A percentile compares a stretch with the other conserved stretches of the same genome.
Evolutionary conservation across 2,797 vertebrate genomes (phyloP).

Genomic region (Sparus aurata): DNA sequence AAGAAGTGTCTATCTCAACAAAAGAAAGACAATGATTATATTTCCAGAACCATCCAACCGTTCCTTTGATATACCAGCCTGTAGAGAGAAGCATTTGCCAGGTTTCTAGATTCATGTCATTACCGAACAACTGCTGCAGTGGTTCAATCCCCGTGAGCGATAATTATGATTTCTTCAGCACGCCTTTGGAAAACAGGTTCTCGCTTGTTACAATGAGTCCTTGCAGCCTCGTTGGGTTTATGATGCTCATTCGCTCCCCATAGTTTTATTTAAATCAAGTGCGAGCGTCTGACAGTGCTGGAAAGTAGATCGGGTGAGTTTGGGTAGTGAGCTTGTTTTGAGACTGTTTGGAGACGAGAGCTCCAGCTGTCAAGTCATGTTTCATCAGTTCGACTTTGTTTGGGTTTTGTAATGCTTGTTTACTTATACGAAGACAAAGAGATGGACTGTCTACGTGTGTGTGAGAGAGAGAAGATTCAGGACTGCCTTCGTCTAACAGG

Average conservation of each 20-base stretch:
- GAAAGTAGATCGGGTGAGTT: conserved; percentile 44
- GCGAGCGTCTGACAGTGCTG: conserved; percentile 9
- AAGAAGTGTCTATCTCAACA: not conserved
- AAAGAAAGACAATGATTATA: not conserved
- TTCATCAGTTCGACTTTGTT: conserved; percentile 63
- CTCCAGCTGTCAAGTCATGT: conserved; percentile 67
- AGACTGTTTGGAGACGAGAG: conserved; percentile 62
- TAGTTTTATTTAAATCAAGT: conserved; percentile 31
- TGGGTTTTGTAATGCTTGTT: conserved; percentile 61
- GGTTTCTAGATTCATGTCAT: conserved; percentile 2
- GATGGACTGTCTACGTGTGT: conserved; percentile 20
- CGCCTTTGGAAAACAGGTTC: conserved; percentile 11
- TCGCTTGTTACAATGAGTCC: conserved; percentile 20
- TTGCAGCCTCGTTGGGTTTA: conserved; percentile 14
- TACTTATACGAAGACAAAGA: conserved; percentile 55
- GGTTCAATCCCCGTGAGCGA: not conserved
- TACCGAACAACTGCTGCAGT: not conserved
- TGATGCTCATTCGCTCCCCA: not conserved
- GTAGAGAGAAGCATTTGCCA: not conserved
- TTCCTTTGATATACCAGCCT: not conserved
- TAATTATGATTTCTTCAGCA: conserved; percentile 16
- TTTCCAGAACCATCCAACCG: too few relatives aligned
- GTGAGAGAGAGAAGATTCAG: conserved; percentile 24
- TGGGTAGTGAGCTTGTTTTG: conserved; percentile 43
- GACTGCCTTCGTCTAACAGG: conserved; percentile 16